Evolutionary conservation across 2,113 vertebrate genomes (phyloP).

Genomic region (Falco punctatus): DNA sequence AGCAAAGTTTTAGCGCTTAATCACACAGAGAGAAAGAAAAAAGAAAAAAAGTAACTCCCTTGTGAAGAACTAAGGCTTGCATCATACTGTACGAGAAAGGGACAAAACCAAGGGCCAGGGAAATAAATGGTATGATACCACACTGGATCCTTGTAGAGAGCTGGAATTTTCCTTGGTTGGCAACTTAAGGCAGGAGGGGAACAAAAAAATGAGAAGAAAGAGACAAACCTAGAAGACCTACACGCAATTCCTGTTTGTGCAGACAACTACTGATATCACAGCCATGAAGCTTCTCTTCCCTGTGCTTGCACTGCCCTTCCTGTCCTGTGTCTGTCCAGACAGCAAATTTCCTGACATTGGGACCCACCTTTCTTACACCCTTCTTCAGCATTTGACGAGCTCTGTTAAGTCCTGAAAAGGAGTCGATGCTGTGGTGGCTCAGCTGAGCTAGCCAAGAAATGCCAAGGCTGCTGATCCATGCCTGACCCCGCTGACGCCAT

Average conservation of each 20-base stretch:
- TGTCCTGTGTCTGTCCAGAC: background rate
- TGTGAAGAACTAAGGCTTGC: background rate
- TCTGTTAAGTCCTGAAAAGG: too few relatives aligned
- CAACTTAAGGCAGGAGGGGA: too few relatives aligned
- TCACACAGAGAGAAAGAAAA: rapidly evolving
- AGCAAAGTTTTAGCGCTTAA: background rate
- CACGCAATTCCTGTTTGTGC: background rate
- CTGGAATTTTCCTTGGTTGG: rapidly evolving
- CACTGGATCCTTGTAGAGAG: background rate
- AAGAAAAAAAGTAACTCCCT: background rate
- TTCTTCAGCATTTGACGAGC: background rate
- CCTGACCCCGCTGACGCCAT: background rate
- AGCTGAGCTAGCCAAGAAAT: background rate
- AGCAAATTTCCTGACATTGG: too few relatives aligned
- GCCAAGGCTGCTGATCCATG: background rate
- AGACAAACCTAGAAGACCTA: background rate
- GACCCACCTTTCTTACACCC: background rate
- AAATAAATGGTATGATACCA: background rate
- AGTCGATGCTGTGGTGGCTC: background rate
- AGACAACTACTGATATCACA: too few relatives aligned
- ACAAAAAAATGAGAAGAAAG: background rate
- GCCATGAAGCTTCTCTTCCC: background rate
- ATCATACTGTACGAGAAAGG: background rate
- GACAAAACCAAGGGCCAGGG: background rate
- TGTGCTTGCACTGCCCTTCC: background rate